These are phyloP conservation scores for Xestia xanthographa DNA, from an alignment of 2,888 invertebrate species.

Conservation along the genomic window DNA sequence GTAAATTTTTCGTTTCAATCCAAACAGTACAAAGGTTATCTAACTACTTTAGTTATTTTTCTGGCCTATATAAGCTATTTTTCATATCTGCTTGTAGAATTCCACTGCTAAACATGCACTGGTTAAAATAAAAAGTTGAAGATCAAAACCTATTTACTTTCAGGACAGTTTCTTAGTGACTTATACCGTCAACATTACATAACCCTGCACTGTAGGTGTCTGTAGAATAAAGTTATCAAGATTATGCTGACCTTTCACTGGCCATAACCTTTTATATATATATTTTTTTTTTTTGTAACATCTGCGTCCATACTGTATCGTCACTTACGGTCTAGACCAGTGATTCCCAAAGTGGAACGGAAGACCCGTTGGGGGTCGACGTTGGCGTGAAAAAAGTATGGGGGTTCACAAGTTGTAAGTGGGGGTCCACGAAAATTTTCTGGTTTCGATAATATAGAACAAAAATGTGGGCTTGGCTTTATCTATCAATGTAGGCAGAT, in stretches of 20 bases:
- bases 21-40: not conserved
- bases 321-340: not conserved
- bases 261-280: not conserved
- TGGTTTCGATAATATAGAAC: too few species aligned
- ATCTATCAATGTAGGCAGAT: too few species aligned
- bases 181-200: not conserved
- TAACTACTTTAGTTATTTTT: not conserved
- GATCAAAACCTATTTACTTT: not conserved
- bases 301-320: not conserved
- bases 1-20: not conserved
- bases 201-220: not conserved
- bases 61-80: not conserved
- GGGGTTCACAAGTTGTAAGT: too few species aligned
- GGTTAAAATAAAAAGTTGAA: not conserved
- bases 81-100: not conserved
- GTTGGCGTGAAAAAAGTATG: too few species aligned
- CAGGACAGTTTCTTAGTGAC: not conserved
- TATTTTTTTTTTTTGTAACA: not conserved
- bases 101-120: not conserved
- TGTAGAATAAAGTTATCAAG: not conserved
- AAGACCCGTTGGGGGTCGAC: too few species aligned
- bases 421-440: too few species aligned
- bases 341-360: too few species aligned
- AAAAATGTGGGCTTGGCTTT: too few species aligned
- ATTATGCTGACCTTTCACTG: conserved; percentile 20